Evolutionary conservation across 2,113 vertebrate genomes (phyloP).

Genomic region (Silurus meridionalis): DNA sequence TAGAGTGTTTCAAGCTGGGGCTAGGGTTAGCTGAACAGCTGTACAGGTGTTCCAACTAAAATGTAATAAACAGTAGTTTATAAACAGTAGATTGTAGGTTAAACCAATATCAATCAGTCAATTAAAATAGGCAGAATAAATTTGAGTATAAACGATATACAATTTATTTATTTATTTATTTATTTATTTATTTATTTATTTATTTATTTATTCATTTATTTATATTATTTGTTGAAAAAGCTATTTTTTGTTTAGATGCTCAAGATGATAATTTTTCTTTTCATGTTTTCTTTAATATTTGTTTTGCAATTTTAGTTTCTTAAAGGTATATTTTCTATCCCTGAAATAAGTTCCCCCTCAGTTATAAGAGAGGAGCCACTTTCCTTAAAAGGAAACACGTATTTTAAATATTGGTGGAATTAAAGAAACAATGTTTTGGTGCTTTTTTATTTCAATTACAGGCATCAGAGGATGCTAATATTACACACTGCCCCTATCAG

Average conservation of each 20-base stretch:
- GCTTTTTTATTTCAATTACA: background rate
- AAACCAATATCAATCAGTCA: background rate
- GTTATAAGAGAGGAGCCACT: background rate
- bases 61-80: too few species aligned
- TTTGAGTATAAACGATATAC: background rate
- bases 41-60: background rate
- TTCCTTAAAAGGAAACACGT: background rate
- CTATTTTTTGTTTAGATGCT: too few species aligned
- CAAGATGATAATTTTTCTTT: too few species aligned
- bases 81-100: background rate
- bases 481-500: background rate
- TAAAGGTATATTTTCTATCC: background rate
- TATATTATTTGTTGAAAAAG: too few species aligned
- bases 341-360: background rate
- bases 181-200: too few species aligned
- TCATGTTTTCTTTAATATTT: background rate
- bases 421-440: background rate
- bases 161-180: background rate
- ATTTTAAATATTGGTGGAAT: background rate
- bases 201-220: too few species aligned
- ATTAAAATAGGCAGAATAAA: background rate
- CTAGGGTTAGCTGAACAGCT: background rate
- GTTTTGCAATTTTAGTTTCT: background rate
- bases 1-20: background rate
- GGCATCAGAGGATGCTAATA: background rate